A percentile compares a stretch with the other conserved stretches of the same genome.
Conservation (phyloP, 2,797 vertebrate genomes). For the Octomys mimax region DNA sequence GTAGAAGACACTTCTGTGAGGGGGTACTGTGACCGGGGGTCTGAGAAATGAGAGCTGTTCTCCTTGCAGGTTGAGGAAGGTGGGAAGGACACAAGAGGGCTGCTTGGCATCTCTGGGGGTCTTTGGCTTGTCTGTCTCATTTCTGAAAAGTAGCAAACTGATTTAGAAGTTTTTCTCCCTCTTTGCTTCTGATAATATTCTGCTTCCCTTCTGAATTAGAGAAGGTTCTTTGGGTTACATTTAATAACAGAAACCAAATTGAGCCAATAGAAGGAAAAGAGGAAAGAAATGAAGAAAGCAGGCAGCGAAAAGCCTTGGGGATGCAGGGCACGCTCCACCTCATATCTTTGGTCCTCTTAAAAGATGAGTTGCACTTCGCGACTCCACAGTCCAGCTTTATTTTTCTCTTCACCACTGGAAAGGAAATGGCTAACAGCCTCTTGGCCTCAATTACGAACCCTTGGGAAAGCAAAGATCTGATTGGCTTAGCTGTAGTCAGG, state of each 20-base stretch:
- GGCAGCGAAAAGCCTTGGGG: neutral
- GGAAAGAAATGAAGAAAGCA: conserved; percentile 53
- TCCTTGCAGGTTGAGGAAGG: neutral
- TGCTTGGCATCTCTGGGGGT: neutral
- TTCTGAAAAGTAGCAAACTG: conserved; percentile 53
- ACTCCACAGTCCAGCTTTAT: neutral
- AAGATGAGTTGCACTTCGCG: neutral
- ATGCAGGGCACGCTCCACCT: neutral
- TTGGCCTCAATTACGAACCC: neutral
- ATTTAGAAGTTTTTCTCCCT: conserved; percentile 54
- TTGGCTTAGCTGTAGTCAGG: neutral
- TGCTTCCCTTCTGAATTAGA: conserved; percentile 63
- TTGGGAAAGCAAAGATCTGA: neutral
- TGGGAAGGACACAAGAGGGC: neutral
- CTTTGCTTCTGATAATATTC: conserved; percentile 70
- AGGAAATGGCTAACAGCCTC: conserved; percentile 17
- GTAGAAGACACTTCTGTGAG: conserved; percentile 11
- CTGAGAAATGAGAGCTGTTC: neutral
- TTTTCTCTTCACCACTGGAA: neutral
- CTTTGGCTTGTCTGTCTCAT: conserved; percentile 58
- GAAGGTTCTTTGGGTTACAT: conserved; percentile 69
- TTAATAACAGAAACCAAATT: conserved; percentile 74
- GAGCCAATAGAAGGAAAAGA: conserved; percentile 53
- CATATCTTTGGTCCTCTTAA: conserved; percentile 26
- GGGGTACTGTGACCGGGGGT: neutral